A percentile compares a stretch with the other conserved stretches of the same genome.
phyloP scores from a whole-genome alignment of 2,888 invertebrate species.

The Epinotia brunnichana region DNA sequence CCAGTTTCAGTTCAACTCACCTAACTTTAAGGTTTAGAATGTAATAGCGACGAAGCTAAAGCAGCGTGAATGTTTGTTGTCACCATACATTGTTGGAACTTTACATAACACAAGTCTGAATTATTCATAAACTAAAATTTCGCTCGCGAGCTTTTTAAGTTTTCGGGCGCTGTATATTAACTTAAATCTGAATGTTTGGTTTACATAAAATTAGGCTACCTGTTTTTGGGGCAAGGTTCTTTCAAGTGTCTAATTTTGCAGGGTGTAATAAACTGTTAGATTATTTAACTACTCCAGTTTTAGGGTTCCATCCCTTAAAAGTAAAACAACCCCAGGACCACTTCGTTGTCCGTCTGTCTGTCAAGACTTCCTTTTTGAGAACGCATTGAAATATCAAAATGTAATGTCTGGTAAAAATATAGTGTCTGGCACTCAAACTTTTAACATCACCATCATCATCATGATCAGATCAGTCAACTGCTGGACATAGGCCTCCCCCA shows the following conservation, averaged over 20 bases:
- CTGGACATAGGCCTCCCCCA: too few species aligned
- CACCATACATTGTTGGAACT: slow-evolving; percentile 56
- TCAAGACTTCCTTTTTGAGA: too few species aligned
- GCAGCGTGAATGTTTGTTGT: slow-evolving; percentile 55
- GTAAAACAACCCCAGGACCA: too few species aligned
- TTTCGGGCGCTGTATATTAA: slow-evolving; percentile 35
- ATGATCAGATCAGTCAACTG: too few species aligned
- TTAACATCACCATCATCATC: too few species aligned
- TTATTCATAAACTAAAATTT: slow-evolving; percentile 44
- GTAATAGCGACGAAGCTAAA: slow-evolving; percentile 56
- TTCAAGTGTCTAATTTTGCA: not conserved
- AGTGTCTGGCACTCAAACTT: too few species aligned
- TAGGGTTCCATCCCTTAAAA: not conserved
- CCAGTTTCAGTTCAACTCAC: not conserved
- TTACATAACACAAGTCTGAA: slow-evolving; percentile 45
- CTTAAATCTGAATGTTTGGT: slow-evolving; percentile 38
- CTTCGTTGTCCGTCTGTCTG: too few species aligned
- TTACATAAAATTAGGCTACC: slow-evolving; percentile 26
- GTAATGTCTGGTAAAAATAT: too few species aligned
- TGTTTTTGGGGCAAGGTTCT: slow-evolving; percentile 12
- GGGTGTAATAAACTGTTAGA: not conserved
- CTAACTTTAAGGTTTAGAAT: slow-evolving; percentile 49
- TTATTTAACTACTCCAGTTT: not conserved
- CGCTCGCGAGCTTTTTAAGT: slow-evolving; percentile 39
- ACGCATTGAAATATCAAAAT: too few species aligned